Percentiles rank a stretch among this genome's conserved stretches.
These are phyloP conservation scores for Trachymyrmex cornetzi DNA, from an alignment of 1,140 invertebrate genomes.

Conservation along the genomic window DNA sequence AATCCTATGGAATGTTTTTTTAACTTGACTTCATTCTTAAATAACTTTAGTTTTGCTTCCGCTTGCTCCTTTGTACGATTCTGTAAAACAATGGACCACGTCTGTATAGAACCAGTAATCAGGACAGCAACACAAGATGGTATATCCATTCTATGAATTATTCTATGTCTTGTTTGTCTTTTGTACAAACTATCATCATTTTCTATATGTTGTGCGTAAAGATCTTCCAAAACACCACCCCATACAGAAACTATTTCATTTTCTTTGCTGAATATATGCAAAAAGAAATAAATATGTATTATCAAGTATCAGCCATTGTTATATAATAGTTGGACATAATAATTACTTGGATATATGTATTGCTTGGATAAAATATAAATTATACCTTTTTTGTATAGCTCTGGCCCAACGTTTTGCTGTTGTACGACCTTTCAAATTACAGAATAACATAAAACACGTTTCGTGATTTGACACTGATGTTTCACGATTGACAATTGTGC, in stretches of 20 bases:
- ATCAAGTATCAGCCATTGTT: not conserved
- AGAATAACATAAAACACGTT: constrained; percentile 79
- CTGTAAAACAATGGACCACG: constrained; percentile 82
- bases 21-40: constrained; percentile 77
- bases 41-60: constrained; percentile 70
- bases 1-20: constrained; percentile 86
- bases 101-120: constrained; percentile 77
- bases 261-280: constrained; percentile 51
- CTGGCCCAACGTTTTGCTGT: constrained; percentile 48
- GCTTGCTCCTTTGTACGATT: constrained; percentile 72
- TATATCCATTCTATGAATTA: not conserved
- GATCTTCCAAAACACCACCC: constrained; percentile 78
- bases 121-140: constrained; percentile 72
- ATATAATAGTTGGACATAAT: constrained; percentile 14
- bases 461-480: constrained; percentile 27
- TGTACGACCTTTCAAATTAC: constrained; percentile 25
- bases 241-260: constrained; percentile 72
- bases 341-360: not conserved
- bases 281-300: constrained; percentile 59
- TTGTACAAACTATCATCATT: not conserved
- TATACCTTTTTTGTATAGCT: not conserved
- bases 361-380: not conserved
- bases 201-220: constrained; percentile 50
- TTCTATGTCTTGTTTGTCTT: not conserved
- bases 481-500: constrained; percentile 24